These are phyloP conservation scores for Choristoneura fumiferana DNA, from an alignment of 1,140 invertebrate species.

Conservation along the genomic window DNA sequence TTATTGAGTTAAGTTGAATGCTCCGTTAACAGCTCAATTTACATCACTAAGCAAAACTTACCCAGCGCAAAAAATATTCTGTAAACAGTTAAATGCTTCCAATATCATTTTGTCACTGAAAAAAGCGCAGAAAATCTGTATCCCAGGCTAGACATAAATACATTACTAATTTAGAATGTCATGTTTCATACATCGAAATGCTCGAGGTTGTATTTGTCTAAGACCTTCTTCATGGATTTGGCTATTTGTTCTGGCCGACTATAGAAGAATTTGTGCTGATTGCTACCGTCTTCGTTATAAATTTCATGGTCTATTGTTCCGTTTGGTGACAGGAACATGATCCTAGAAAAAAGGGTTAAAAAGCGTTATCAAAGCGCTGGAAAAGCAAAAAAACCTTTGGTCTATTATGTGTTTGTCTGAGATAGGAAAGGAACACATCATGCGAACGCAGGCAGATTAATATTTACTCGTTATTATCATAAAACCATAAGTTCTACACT, in stretches of 20 bases:
- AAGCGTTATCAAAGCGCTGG: no score
- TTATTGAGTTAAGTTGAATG: no score
- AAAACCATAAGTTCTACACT: no score
- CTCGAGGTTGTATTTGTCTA: constrained; percentile 59
- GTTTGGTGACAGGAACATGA: constrained; percentile 70
- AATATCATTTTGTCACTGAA: not conserved
- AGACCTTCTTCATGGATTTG: constrained; percentile 72
- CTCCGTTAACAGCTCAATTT: no score
- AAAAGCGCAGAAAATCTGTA: not conserved
- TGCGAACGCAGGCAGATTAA: no score
- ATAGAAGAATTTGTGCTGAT: constrained; percentile 81
- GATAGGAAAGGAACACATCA: no score
- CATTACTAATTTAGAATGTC: not conserved
- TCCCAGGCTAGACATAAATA: not conserved
- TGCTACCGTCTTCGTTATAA: constrained; percentile 79
- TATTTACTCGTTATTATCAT: no score
- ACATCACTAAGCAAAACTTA: no score
- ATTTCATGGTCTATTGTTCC: constrained; percentile 76
- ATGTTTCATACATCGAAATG: constrained; percentile 49
- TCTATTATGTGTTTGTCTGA: no score
- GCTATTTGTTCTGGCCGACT: constrained; percentile 74
- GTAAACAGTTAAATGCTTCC: no score
- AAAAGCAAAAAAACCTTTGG: no score
- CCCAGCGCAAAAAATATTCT: no score
- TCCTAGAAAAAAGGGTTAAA: constrained; percentile 40